Percentiles rank a stretch among this genome's conserved stretches.
Conservation (phyloP, 1,140 invertebrate genomes). For the Drosophila trapezifrons region DNA sequence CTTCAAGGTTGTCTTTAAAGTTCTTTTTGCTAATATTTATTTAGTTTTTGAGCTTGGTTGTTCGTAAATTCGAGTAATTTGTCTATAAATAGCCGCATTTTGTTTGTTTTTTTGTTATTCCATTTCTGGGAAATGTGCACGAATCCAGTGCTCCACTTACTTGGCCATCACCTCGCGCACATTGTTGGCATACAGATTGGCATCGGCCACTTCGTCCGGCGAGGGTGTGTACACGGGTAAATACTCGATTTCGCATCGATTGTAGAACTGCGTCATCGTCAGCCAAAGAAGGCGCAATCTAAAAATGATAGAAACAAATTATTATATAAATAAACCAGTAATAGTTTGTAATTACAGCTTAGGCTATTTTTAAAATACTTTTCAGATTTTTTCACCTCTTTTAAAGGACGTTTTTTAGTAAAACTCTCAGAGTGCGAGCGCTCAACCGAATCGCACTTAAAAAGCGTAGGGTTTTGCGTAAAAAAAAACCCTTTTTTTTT, state of each 20-base stretch:
- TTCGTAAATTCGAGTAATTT: neutral
- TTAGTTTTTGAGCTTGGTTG: neutral
- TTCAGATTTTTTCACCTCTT: too few species aligned
- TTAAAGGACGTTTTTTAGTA: too few species aligned
- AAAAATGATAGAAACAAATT: slow-evolving; percentile 1
- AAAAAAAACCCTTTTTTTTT: too few species aligned
- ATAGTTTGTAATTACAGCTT: neutral
- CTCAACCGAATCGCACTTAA: too few species aligned
- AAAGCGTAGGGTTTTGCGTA: too few species aligned
- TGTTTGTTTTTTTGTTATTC: neutral
- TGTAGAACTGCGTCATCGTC: slow-evolving; percentile 95
- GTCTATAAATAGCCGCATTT: slow-evolving; percentile 1
- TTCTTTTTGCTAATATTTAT: neutral
- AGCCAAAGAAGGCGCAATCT: slow-evolving; percentile 90
- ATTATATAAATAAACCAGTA: neutral
- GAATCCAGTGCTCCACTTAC: slow-evolving; percentile 86
- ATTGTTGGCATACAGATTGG: slow-evolving; percentile 95
- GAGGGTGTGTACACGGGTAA: slow-evolving; percentile 95
- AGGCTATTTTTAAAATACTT: too few species aligned
- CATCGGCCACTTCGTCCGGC: slow-evolving; percentile 93
- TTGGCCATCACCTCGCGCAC: slow-evolving; percentile 95
- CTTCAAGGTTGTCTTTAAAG: too few species aligned
- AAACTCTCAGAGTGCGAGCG: too few species aligned
- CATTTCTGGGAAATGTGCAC: slow-evolving; percentile 1
- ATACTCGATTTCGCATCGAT: slow-evolving; percentile 96